phyloP scores from a whole-genome alignment of 92 coral and sea anemone species.

The Umimayanthus kanabou region DNA sequence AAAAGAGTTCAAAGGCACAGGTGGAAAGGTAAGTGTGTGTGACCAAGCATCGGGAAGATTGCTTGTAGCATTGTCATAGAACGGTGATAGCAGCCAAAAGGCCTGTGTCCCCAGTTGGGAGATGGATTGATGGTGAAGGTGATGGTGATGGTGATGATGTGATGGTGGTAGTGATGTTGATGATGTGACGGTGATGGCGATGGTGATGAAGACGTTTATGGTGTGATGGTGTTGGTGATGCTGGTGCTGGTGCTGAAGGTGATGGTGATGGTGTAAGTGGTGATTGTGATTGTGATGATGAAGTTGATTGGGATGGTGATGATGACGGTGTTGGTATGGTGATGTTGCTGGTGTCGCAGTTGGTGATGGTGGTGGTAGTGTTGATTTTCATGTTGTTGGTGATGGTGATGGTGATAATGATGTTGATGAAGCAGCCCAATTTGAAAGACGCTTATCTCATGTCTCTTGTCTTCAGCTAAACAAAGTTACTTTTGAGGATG shows the following conservation, averaged over 20 bases:
- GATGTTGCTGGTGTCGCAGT: no score
- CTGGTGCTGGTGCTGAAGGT: neutral
- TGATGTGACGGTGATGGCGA: no score
- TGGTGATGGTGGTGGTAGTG: no score
- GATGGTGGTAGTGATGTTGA: no score
- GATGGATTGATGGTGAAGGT: no score
- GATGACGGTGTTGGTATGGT: no score
- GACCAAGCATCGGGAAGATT: neutral
- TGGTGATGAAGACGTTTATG: no score
- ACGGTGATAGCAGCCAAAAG: no score
- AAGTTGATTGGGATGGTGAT: no score
- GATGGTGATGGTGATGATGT: no score
- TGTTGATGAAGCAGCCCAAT: neutral
- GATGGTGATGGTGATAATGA: neutral
- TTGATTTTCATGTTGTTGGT: neutral
- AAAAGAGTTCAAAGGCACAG: constrained; percentile 84
- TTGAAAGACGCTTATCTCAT: neutral
- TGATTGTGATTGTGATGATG: neutral
- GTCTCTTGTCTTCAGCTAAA: constrained; percentile 51
- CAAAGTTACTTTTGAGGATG: constrained; percentile 75
- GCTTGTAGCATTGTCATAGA: neutral
- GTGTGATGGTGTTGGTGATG: no score
- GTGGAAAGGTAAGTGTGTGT: constrained; percentile 68
- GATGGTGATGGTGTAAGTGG: neutral
- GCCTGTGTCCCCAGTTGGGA: no score